These are phyloP conservation scores for Drosophila gaucha DNA, from an alignment of 2,888 invertebrate species.

Conservation along the genomic window DNA sequence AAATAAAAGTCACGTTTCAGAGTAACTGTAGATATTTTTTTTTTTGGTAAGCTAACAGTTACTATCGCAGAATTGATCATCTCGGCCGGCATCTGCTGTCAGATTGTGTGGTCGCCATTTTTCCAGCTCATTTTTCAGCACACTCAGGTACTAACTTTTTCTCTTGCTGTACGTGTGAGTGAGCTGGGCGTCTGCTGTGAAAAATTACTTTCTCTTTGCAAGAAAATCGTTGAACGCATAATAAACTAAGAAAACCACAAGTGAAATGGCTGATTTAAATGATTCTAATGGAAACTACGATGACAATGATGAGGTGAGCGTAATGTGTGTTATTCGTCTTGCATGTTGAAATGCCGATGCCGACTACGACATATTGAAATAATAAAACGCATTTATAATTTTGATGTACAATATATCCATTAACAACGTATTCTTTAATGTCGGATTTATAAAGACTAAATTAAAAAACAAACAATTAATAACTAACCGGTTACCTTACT, in stretches of 20 bases:
- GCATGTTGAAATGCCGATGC: slow-evolving; percentile 29
- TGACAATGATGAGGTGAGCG: slow-evolving; percentile 76
- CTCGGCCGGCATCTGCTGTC: slow-evolving; percentile 38
- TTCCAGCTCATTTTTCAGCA: slow-evolving; percentile 44
- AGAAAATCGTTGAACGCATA: slow-evolving; percentile 4
- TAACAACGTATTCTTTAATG: not conserved
- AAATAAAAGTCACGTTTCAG: not conserved
- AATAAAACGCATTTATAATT: slow-evolving; percentile 7
- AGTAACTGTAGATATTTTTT: not conserved
- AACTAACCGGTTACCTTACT: not conserved
- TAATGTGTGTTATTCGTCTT: slow-evolving; percentile 4
- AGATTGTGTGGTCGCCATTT: slow-evolving; percentile 49
- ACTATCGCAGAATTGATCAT: slow-evolving; percentile 18
- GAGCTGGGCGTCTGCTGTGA: slow-evolving; percentile 38
- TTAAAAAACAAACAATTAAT: not conserved
- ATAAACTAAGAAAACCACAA: slow-evolving; percentile 10
- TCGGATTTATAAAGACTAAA: not conserved
- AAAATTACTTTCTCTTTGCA: slow-evolving; percentile 17
- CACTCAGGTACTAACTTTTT: slow-evolving; percentile 49
- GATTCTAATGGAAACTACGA: slow-evolving; percentile 80
- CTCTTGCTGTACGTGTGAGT: slow-evolving; percentile 53
- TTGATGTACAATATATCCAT: not conserved
- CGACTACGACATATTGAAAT: slow-evolving; percentile 41
- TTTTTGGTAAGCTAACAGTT: not conserved
- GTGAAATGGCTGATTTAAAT: slow-evolving; percentile 69